Evolutionary conservation across 2,888 invertebrate genomes (phyloP), one percentile per base, ranked within the genome.

Genomic region (Gymnosoma rotundatum): DNA sequence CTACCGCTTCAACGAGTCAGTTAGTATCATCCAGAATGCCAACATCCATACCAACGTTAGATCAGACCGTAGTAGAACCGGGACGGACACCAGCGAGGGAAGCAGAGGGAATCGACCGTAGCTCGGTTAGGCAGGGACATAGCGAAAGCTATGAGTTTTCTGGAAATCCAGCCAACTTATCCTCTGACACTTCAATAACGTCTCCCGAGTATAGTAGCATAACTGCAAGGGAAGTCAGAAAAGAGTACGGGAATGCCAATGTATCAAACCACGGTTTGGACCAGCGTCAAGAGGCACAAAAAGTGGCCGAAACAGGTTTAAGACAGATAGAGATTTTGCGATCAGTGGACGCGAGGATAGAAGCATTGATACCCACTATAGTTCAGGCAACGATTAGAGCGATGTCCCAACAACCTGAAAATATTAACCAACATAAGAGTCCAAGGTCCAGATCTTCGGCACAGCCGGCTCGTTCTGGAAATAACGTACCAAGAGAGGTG

Each of bases 191-290:
- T 1, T 18, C 60, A 9, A 60, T 60, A 38, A 3, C 60, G 0
- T 60, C 60, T 16, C 60, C 60, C 4, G 60, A 60, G n/a, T 18
- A 12, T 16, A 38, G 18, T n/a, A 60, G 60, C 12, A 18, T 60
- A 10, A 60, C 60, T 0, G 60, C 60, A 3, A 8, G 36, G 2
- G 60, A 18, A 60, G 38, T 60, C 9, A 36, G 38, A 38, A n/a
- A 12, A 0, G 60, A 60, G 5, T 60, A 38, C 8, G n/a, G 60
- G 12, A 25, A 60, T n/a, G 7, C 18, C 5, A 3, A 8, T 25
- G 56, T 3, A 2, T 4, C 32, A 0, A 2, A 12, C 2, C 21
- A 38, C 1, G 7, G 8, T 38, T 38, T 38, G 2, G 60, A 12
- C n/a, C 36, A 12, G 0, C 10, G 7, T 1, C n/a, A n/a, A 18